Evolutionary conservation across 2,797 vertebrate species (phyloP), one percentile per base, ranked within the genome.

Genomic region (Microchirus variegatus): DNA sequence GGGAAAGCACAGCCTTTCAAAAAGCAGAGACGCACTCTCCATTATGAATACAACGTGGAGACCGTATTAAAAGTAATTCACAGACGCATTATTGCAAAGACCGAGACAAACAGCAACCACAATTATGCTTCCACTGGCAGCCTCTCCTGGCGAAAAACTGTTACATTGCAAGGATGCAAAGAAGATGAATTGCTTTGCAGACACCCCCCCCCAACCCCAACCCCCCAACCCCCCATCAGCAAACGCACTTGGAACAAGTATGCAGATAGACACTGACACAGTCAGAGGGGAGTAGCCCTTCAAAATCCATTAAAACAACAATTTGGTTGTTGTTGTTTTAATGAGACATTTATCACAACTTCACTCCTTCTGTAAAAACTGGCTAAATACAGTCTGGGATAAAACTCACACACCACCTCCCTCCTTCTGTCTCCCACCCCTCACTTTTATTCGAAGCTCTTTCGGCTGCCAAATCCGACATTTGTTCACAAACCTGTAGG

Each of bases 171-270:
- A 45, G 55, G 58, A 71, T 73, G 77, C 59, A 51, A 52, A 61
- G 53, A 78, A 78, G 62, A 81, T 70, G 63, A 75, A 85, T 81
- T 73, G 83, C 73, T 85, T 81, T 81, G 71, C 84, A 81, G 78
- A 74, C 74, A 56, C 70, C 75, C 55, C 62, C 43, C 48, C 70
- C 74, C 4, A 53, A 59, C 45, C 46, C 70, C 74, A 75, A 70
- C 55, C 62, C 45, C 46, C 70, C 74, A 75, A 70, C 75, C 55
- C 62, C 45, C 48, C 70, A 73, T 68, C 76, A 71, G 71, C 73
- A 79, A 84, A 86, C 80, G 76, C 67, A 75, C 67, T 84, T 50
- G 68, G 68, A 74, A 78, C 64, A 81, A 82, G 62, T 81, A 86
- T 80, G 78, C 80, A 86, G 66, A 85, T 66, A 19, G 59, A 79